phyloP scores from a whole-genome alignment of 2,113 vertebrate species.

The Orycteropus afer region DNA sequence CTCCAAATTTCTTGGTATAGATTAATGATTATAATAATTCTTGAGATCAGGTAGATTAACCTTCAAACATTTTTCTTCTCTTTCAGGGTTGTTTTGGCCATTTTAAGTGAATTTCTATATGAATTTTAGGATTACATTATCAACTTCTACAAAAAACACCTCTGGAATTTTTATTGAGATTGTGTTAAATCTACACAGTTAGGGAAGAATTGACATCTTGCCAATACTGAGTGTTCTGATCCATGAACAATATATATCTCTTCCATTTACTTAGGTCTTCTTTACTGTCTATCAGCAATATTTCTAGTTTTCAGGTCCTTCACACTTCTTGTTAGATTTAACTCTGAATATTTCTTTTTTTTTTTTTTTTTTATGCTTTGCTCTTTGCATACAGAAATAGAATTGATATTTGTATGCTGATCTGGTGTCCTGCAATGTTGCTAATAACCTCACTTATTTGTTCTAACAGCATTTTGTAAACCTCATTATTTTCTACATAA shows the following conservation, averaged over 20 bases:
- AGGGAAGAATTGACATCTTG: neutral
- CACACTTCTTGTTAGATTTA: too few species aligned
- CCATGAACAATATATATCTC: neutral
- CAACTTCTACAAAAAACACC: neutral
- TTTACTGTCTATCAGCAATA: neutral
- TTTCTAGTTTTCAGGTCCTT: neutral
- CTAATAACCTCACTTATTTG: neutral
- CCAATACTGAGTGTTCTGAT: too few species aligned
- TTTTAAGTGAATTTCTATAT: neutral
- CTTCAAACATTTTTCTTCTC: too few species aligned
- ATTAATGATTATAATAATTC: too few species aligned
- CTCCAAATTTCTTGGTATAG: too few species aligned
- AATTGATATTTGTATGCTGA: too few species aligned
- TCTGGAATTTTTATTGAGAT: neutral
- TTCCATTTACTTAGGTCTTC: neutral
- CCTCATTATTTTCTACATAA: neutral
- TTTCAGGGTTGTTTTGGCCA: neutral
- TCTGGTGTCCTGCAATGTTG: too few species aligned
- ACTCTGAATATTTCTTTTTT: too few species aligned
- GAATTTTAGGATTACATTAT: neutral
- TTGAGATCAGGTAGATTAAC: too few species aligned
- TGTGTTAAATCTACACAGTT: neutral
- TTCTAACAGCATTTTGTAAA: neutral
- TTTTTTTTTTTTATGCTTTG: too few species aligned
- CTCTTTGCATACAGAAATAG: too few species aligned